Conservation (phyloP, 2,113 vertebrate species). For the Pachyramphus minor region DNA sequence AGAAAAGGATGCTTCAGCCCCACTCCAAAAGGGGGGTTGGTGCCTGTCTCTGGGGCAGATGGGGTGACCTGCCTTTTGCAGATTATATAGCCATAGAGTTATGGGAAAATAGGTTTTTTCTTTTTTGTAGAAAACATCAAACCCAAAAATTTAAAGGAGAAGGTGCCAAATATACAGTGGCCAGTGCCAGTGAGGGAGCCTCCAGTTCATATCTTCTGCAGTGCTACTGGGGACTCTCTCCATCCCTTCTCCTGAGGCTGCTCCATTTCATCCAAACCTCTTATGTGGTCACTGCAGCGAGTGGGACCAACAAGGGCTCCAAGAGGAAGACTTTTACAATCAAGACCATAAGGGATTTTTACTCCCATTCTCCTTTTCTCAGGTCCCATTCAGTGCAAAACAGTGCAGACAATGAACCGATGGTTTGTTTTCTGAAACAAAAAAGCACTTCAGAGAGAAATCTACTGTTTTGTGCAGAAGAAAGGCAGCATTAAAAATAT, state of each 20-base stretch:
- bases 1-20: neutral
- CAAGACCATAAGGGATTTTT: neutral
- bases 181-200: rapidly evolving
- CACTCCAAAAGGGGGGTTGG: neutral
- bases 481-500: neutral
- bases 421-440: neutral
- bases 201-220: neutral
- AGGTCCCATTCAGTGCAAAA: neutral
- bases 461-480: neutral
- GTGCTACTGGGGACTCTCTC: neutral
- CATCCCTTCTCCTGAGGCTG: neutral
- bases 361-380: neutral
- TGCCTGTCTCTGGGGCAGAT: neutral
- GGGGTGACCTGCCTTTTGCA: neutral
- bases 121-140: neutral
- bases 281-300: neutral
- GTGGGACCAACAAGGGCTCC: neutral
- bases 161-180: neutral
- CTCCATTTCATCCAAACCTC: rapidly evolving
- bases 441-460: neutral
- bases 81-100: neutral
- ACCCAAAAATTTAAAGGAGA: neutral
- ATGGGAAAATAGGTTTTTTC: neutral
- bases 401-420: neutral
- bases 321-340: neutral